Percentiles rank a stretch among this genome's conserved stretches.
phyloP scores from a whole-genome alignment of 2,113 vertebrate genomes.

The Falcunculus frontatus region DNA sequence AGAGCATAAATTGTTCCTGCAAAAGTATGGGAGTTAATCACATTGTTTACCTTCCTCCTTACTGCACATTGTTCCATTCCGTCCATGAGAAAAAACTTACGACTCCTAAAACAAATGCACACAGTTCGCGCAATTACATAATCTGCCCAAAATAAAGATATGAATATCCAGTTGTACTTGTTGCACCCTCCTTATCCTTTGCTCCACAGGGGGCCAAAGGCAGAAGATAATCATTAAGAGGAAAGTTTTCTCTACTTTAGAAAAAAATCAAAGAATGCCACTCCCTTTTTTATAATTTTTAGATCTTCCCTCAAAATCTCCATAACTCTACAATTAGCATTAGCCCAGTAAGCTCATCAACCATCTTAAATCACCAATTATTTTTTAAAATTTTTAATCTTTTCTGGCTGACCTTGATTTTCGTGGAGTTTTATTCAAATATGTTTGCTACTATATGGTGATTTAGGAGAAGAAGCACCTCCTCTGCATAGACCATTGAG shows the following conservation, averaged over 20 bases:
- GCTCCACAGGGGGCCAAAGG: neutral
- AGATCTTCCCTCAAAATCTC: neutral
- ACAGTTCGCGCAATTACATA: accelerated
- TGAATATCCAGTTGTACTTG: neutral
- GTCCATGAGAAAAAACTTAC: neutral
- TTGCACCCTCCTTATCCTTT: neutral
- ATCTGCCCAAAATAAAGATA: neutral
- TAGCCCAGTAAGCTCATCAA: neutral
- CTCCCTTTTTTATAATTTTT: neutral
- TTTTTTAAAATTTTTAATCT: neutral
- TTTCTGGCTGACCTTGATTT: neutral
- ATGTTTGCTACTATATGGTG: neutral
- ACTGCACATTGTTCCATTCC: neutral
- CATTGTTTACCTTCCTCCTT: neutral
- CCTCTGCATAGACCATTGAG: neutral
- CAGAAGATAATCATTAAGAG: neutral
- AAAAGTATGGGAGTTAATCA: neutral
- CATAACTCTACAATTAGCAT: neutral
- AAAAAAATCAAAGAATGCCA: neutral
- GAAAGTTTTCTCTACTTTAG: neutral
- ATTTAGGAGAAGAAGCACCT: neutral
- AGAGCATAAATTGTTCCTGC: neutral
- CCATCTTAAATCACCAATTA: neutral
- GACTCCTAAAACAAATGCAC: neutral
- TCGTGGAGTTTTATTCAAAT: neutral